Evolutionary conservation across 2,797 vertebrate genomes (phyloP).

Genomic region (Taenioides sp.): DNA sequence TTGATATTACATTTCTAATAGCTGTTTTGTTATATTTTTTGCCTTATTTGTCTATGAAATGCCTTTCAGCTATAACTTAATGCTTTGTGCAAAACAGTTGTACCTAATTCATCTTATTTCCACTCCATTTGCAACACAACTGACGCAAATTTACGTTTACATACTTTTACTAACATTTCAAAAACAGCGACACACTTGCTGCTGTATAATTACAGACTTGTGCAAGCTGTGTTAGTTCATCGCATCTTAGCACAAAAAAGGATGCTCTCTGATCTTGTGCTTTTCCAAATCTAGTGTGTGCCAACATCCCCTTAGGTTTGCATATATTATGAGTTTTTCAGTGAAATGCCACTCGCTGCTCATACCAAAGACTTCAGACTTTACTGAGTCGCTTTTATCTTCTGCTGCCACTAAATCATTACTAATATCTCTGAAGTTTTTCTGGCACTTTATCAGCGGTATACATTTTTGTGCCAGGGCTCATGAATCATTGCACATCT

Average conservation of each 20-base stretch:
- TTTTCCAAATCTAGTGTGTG: slow-evolving; percentile 14
- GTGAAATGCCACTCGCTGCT: slow-evolving; percentile 7
- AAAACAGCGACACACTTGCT: slow-evolving; percentile 2
- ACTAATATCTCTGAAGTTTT: slow-evolving; percentile 2
- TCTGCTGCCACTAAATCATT: slow-evolving; percentile 16
- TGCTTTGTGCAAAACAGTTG: neutral
- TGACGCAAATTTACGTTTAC: slow-evolving; percentile 7
- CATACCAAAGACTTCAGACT: slow-evolving; percentile 16
- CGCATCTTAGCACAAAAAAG: slow-evolving; percentile 6
- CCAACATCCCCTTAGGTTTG: slow-evolving; percentile 20
- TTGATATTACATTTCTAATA: neutral
- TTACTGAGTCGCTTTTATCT: slow-evolving; percentile 25
- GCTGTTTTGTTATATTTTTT: neutral
- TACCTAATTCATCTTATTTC: neutral
- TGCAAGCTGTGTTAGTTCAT: slow-evolving; percentile 5
- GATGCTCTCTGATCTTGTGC: slow-evolving; percentile 15
- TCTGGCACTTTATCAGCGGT: slow-evolving; percentile 21
- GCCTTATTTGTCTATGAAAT: neutral
- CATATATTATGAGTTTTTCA: slow-evolving; percentile 9
- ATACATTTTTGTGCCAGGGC: slow-evolving; percentile 20
- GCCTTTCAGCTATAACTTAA: neutral
- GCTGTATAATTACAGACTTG: slow-evolving; percentile 12
- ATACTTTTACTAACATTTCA: slow-evolving; percentile 1
- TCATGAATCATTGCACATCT: slow-evolving; percentile 45
- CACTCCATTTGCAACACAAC: neutral